Conservation (phyloP, 2,113 vertebrate genomes). For the Haemorhous mexicanus region DNA sequence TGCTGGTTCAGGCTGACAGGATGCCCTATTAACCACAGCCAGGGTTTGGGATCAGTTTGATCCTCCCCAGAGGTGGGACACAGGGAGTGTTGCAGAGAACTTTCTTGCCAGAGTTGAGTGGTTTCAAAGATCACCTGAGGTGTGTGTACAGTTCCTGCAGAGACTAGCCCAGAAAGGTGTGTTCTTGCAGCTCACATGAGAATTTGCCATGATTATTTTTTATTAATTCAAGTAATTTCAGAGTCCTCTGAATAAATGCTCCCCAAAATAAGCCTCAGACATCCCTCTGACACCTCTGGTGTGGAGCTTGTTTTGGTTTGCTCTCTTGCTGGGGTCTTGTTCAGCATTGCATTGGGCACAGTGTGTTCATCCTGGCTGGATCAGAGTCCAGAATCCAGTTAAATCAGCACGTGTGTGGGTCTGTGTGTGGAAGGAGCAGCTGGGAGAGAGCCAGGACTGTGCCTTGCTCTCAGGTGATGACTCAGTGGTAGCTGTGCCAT, state of each 20-base stretch:
- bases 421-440: neutral
- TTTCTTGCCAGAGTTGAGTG: neutral
- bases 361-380: neutral
- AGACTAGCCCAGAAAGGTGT: neutral
- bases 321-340: neutral
- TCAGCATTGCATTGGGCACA: neutral
- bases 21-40: neutral
- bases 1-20: neutral
- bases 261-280: neutral
- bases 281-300: neutral
- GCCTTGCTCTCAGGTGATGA: neutral
- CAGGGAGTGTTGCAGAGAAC: neutral
- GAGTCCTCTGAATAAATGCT: neutral
- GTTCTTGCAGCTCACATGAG: neutral
- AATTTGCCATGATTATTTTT: neutral
- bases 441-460: neutral
- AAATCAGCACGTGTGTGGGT: neutral
- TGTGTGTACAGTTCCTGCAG: neutral
- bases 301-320: neutral
- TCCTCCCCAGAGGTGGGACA: neutral
- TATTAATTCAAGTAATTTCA: neutral
- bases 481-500: neutral
- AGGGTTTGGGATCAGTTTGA: neutral
- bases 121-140: slow-evolving; percentile 3
- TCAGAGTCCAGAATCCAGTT: slow-evolving; percentile 16